Evolutionary conservation across 2,113 vertebrate genomes (phyloP), one percentile per base, ranked within the genome.

Genomic region (Coptodon bakossiorum): DNA sequence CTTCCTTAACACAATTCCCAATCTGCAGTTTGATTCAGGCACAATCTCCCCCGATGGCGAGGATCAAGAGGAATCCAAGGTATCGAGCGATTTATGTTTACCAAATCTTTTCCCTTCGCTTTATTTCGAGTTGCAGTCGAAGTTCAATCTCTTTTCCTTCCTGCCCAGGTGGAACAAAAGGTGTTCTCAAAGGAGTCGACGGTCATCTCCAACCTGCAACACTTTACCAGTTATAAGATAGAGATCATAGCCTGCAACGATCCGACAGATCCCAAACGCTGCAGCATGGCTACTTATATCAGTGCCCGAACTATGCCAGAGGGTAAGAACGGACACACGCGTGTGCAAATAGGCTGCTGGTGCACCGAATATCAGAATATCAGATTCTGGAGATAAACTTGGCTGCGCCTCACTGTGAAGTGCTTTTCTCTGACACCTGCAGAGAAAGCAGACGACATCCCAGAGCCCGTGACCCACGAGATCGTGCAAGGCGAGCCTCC

Each of bases 241-340:
- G 98, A 99, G 95, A 97, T 99, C 86, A 98, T 98, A 61, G 98
- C 98, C 5, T 99, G 99, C 92, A 99, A 99, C 95, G 96, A 98
- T 6, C 96, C 95, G 0, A 86, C 92, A 0, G 97, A 98, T 2
- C 87, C 90, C 3, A 89, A 95, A 1, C 95, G 94, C 83, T 99
- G 99, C 94, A 98, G 99, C 3, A 96, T 98, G 71, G 97, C 98
- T 0, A 97, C 98, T 2, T 99, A 97, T 0, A 97, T 99, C 95
- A 98, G 97, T 3, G 98, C 98, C 48, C 96, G 98, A 88, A 99
- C 99, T 57, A 97, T 99, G 98, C 99, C 99, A 0, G 98, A 99
- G 95, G 97, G 99, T 99, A 90, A 93, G 93, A 48, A 31, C 36
- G 0, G 5, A 22, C 10, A 8, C 61, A 82, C 53, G 63, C 13